Percentiles rank a stretch among this genome's conserved stretches.
phyloP scores from a whole-genome alignment of 1,140 invertebrate species.

The Hycleus cichorii region DNA sequence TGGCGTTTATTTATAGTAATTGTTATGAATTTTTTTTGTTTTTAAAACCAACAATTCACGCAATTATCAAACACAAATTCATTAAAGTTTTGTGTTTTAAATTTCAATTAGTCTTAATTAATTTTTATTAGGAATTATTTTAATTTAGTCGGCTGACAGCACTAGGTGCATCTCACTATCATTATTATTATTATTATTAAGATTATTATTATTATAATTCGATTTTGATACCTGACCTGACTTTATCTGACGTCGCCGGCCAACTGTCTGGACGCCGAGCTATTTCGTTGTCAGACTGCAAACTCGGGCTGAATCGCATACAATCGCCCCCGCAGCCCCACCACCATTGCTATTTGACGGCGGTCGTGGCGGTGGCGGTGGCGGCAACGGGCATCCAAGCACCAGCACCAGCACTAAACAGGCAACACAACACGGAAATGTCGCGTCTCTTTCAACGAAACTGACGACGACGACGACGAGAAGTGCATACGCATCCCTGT shows the following conservation, averaged over 20 bases:
- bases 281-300: conserved; percentile 1
- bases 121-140: no score
- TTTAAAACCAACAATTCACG: background rate
- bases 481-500: conserved; percentile 9
- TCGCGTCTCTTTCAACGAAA: background rate
- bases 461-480: background rate
- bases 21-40: no score
- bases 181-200: background rate
- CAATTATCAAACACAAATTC: background rate
- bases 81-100: no score
- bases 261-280: conserved; percentile 11
- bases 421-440: background rate
- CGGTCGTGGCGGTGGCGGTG: background rate
- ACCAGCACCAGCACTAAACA: background rate
- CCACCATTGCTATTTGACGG: background rate
- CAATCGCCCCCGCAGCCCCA: conserved; percentile 16
- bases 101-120: no score
- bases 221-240: conserved; percentile 5
- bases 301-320: conserved; percentile 5
- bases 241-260: conserved; percentile 12
- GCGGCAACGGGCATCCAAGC: background rate
- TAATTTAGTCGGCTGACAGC: background rate
- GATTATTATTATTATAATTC: no score
- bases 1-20: background rate
- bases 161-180: background rate